Base-by-base conservation (phyloP, 2,888 invertebrate genomes). In the Ectemnius continuus region DNA sequence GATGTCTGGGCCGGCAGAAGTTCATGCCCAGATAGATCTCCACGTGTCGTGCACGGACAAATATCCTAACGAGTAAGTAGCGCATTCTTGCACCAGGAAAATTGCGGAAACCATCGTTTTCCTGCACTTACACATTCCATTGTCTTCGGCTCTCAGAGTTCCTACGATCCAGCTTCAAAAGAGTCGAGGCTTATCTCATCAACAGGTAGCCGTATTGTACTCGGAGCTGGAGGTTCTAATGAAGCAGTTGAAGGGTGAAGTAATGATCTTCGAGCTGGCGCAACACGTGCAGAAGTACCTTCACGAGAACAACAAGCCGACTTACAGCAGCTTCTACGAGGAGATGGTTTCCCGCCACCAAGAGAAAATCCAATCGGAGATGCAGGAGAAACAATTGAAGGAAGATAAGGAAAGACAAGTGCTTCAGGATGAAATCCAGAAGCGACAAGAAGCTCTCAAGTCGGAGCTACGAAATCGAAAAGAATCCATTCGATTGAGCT, bases 261-360 rank as follows among this genome's bases (percentile, higher is more conserved):
- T 96, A 36, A 97, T 98, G 95, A 95, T 98, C 80, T 96, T 94
- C 86, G 95, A 97, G 84, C 90, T 98, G 60, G 95, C 96, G 1
- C 95, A 96, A 85, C 93, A 94, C 87, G 94, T 96, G 0, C 94
- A 96, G 93, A 94, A 94, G 87, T 98, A 96, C 88, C 92, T 98
- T 0, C 94, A 96, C 77, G 92, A 94, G 23, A 94, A 97, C 90
- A 97, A 97, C 88, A 96, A 95, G 88, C 96, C 97, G 0, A 94
- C 94, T 0, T 93, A 93, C 64, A 93, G 95, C 72, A 98, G 98
- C 8, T 97, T 96, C 90, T 97, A 98, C 85, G 98, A 98, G 76
- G 96, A 98, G 92, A 98, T 98, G 98, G 90, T 97, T 11, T 93
- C 93, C 63, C 93, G 95, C 66, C 94, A 94, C 76, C 93, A 94